Conservation (phyloP, 2,888 invertebrate genomes). For the Clivina fossor region DNA sequence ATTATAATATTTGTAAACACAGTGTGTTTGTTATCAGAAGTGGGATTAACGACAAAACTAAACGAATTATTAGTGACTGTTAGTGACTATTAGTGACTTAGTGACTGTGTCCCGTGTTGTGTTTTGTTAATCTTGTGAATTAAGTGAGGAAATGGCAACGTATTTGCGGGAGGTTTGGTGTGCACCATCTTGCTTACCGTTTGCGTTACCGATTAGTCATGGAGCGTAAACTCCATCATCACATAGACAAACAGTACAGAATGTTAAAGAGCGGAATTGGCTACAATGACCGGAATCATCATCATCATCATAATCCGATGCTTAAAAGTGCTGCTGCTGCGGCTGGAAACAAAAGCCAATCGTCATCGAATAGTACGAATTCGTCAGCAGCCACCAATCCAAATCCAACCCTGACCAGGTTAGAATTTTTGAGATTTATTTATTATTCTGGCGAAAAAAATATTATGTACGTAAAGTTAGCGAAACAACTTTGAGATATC, state of each 20-base stretch:
- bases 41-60: not conserved
- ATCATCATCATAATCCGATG: conserved; percentile 20
- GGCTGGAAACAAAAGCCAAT: too few relatives aligned
- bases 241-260: conserved; percentile 15
- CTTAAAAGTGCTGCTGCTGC: too few relatives aligned
- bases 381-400: not conserved
- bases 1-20: not conserved
- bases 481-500: too few relatives aligned
- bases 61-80: not conserved
- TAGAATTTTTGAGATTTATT: not conserved
- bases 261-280: conserved; percentile 27
- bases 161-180: not conserved
- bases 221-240: conserved; percentile 16
- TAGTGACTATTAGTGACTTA: not conserved
- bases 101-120: conserved; percentile 6
- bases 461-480: too few relatives aligned
- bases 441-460: not conserved
- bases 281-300: conserved; percentile 23
- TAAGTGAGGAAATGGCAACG: not conserved
- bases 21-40: not conserved
- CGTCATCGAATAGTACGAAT: not conserved
- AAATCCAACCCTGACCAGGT: conserved; percentile 22
- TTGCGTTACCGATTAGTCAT: conserved; percentile 2
- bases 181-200: not conserved
- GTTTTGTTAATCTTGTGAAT: conserved; percentile 1